Conservation (phyloP, 1,140 invertebrate species). For the Solenopsis invicta region DNA sequence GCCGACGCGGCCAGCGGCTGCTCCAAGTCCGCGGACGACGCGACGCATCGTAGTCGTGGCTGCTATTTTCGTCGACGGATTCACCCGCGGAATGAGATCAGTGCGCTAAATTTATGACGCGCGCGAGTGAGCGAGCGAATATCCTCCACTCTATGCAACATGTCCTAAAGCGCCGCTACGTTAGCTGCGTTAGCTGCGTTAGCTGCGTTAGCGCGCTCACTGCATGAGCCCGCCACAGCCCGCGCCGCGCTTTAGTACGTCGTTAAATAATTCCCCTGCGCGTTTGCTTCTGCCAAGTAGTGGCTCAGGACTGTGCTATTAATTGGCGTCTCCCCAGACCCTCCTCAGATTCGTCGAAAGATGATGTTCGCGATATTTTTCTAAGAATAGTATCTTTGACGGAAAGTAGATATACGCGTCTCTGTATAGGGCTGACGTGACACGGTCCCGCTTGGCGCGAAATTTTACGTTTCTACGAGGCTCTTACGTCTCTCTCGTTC, state of each 20-base stretch:
- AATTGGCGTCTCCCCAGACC: not conserved
- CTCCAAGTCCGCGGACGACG: conserved; percentile 30
- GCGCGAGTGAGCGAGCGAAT: not conserved
- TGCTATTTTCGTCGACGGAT: conserved; percentile 77
- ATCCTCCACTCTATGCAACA: not conserved
- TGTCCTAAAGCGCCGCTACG: conserved; percentile 35
- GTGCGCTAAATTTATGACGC: conserved; percentile 69
- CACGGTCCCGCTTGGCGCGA: not conserved
- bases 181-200: no score
- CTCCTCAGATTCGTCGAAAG: not conserved
- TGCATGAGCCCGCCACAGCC: no score
- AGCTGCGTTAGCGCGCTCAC: conserved; percentile 47
- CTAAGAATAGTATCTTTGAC: not conserved
- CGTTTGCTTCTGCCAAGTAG: not conserved
- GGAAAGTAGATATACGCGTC: not conserved
- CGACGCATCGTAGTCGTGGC: conserved; percentile 15
- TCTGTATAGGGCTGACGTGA: not conserved
- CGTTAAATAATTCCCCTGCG: conserved; percentile 38
- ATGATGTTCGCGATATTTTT: not conserved
- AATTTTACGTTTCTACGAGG: conserved; percentile 26
- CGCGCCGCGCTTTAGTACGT: conserved; percentile 36
- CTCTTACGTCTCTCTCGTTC: no score
- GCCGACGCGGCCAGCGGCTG: no score
- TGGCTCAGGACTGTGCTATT: not conserved
- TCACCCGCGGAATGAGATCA: conserved; percentile 62